Base-by-base conservation (phyloP, 2,888 invertebrate species). In the Nephrotoma flavescens region DNA sequence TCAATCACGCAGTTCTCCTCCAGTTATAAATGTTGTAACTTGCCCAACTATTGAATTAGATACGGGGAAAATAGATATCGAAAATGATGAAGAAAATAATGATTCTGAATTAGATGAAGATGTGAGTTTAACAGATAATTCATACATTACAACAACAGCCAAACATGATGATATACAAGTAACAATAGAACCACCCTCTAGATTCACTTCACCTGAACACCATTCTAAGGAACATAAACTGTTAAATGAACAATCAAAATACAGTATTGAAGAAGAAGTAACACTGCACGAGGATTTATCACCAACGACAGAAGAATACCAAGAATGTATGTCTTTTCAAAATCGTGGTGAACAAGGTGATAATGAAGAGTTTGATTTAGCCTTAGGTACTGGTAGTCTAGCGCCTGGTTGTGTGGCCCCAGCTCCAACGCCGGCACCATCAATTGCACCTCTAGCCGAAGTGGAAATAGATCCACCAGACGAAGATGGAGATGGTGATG, bases 401-500 rank as follows among this genome's bases (percentile, higher is more conserved):
- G 87, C 88, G 0, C 90, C 90, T 31, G 89, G 89, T 44, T 89
- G 89, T 88, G 90, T 91, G 88, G 90, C 91, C 7, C 91, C 91
- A 4, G 90, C 90, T 41, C 91, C 91, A 86, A 91, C 91, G 87
- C 91, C 91, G 87, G 91, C 90, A 86, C 91, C 90, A 12, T 91
- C 93, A 4, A 91, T 94, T 89, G 95, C 95, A 86, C 95, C 95
- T 42, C 92, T 95, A 86, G 95, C 95, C 57, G 95, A 94, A 89
- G 93, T 94, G 88, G 95, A 95, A 90, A 94, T 94, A 89, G 94
- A 94, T 90, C 94, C 94, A 84, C 95, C 94, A 86, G 94, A 95
- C 89, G 95, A 94, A 89, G 95, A 95, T 88, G 92, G 92, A 90
- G 95, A 95, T 88, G 92, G 92, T 90, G 93, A 94, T 89, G 92